Evolutionary conservation across 2,113 vertebrate genomes (phyloP).

Genomic region (Catagonus wagneri): DNA sequence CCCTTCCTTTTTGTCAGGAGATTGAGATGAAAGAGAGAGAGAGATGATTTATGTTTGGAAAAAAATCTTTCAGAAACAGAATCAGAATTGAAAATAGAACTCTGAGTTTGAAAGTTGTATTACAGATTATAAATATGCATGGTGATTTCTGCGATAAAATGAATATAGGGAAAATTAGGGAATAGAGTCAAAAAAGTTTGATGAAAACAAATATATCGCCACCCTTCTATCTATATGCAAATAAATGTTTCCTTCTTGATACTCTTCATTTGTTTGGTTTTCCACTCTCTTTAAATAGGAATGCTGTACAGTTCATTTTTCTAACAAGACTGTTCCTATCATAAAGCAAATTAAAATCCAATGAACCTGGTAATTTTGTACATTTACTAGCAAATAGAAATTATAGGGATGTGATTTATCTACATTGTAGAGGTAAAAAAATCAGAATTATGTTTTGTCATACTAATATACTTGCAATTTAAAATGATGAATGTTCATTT

Average conservation of each 20-base stretch:
- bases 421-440: neutral
- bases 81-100: neutral
- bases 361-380: neutral
- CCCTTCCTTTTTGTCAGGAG: neutral
- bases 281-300: neutral
- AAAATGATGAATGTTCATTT: neutral
- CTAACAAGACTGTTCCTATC: neutral
- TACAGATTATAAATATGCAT: neutral
- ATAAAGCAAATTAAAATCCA: conserved; percentile 34
- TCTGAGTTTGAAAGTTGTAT: neutral
- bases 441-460: neutral
- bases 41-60: neutral
- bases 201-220: conserved; percentile 11
- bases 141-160: conserved; percentile 46
- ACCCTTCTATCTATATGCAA: neutral
- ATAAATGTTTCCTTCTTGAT: neutral
- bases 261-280: conserved; percentile 24
- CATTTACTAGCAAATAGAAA: neutral
- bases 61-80: conserved; percentile 42
- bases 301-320: neutral
- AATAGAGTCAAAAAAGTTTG: conserved; percentile 20
- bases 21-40: conserved; percentile 33
- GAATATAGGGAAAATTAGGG: neutral
- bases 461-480: neutral
- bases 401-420: neutral